Percentiles rank a stretch among this genome's conserved stretches.
phyloP scores from a whole-genome alignment of 2,888 invertebrate genomes.

The Eupithecia subfuscata region DNA sequence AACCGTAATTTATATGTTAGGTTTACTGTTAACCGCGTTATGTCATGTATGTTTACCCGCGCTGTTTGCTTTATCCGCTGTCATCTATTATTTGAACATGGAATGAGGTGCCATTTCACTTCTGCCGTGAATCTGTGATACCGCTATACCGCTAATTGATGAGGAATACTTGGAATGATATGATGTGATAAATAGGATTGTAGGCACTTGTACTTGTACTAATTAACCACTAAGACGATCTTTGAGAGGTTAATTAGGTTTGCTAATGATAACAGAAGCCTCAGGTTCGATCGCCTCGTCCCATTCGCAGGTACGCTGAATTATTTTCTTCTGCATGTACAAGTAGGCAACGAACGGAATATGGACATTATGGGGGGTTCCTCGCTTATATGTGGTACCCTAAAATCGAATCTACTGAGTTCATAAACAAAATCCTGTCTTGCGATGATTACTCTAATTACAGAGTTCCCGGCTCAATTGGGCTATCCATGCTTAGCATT shows the following conservation, averaged over 20 bases:
- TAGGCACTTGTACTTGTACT: not conserved
- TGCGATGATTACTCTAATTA: not conserved
- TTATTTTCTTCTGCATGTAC: not conserved
- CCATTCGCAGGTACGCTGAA: not conserved
- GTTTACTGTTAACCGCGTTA: conserved; percentile 50
- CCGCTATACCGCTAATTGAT: conserved; percentile 10
- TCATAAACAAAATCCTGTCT: not conserved
- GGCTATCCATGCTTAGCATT: not conserved
- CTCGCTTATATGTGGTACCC: not conserved
- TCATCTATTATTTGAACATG: conserved; percentile 70
- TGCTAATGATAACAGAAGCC: not conserved
- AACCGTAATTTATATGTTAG: conserved; percentile 13
- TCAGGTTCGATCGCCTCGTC: not conserved
- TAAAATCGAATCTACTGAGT: not conserved
- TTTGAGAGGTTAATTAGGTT: not conserved
- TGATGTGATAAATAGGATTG: not conserved
- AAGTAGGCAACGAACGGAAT: not conserved
- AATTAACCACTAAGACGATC: not conserved
- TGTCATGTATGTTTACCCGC: conserved; percentile 59
- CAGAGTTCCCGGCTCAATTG: not conserved
- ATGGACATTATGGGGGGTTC: not conserved
- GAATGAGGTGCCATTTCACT: conserved; percentile 66
- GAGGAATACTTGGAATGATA: not conserved
- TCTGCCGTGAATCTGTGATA: conserved; percentile 18
- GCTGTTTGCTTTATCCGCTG: conserved; percentile 67